Conservation (phyloP, 2,888 invertebrate genomes). For the Agrotis clavis region DNA sequence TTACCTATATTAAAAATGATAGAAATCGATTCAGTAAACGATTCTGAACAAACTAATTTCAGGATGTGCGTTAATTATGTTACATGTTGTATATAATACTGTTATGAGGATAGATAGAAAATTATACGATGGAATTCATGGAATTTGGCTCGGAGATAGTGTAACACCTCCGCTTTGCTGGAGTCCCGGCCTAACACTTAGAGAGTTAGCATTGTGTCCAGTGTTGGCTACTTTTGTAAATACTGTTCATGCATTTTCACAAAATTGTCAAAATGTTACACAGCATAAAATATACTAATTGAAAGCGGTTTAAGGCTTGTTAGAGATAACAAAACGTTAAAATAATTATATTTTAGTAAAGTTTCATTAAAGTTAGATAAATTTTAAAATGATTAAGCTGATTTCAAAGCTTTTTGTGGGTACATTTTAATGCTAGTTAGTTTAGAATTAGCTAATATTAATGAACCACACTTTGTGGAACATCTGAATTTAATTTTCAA, state of each 20-base stretch:
- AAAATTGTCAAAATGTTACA: background rate
- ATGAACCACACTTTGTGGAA: background rate
- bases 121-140: too few relatives aligned
- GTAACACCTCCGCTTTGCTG: too few relatives aligned
- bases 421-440: background rate
- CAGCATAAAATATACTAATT: background rate
- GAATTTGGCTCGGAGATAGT: too few relatives aligned
- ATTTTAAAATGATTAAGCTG: background rate
- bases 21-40: too few relatives aligned
- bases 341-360: background rate
- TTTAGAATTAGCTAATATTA: background rate
- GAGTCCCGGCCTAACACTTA: too few relatives aligned
- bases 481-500: background rate
- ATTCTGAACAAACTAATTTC: too few relatives aligned
- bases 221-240: background rate
- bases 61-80: too few relatives aligned
- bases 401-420: background rate
- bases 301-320: background rate
- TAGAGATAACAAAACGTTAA: background rate
- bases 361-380: background rate
- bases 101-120: too few relatives aligned
- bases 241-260: background rate
- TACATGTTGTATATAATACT: too few relatives aligned
- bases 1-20: too few relatives aligned
- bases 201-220: too few relatives aligned